These are phyloP conservation scores for Scotopteryx bipunctaria DNA, from an alignment of 2,888 invertebrate species.

Conservation along the genomic window DNA sequence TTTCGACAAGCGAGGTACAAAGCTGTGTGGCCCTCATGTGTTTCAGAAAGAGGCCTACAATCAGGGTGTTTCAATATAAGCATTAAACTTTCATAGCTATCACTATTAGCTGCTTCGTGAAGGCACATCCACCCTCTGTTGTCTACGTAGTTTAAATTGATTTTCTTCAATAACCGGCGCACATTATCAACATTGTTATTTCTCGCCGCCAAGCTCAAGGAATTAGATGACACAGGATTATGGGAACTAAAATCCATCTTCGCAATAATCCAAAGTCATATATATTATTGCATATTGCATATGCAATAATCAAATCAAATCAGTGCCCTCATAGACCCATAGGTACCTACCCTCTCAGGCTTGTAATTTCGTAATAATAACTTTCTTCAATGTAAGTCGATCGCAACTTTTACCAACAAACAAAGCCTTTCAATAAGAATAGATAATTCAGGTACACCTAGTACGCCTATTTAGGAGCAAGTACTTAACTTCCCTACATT, in stretches of 20 bases:
- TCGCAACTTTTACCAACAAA: too few relatives aligned
- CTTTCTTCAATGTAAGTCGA: too few relatives aligned
- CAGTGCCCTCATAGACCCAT: too few relatives aligned
- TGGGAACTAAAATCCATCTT: conserved; percentile 79
- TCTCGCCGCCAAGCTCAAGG: conserved; percentile 73
- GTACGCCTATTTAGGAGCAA: too few relatives aligned
- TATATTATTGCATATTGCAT: too few relatives aligned
- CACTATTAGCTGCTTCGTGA: conserved; percentile 76
- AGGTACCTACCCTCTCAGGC: too few relatives aligned
- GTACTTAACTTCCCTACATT: too few relatives aligned
- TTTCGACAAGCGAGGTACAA: conserved; percentile 72
- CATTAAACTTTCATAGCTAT: conserved; percentile 64
- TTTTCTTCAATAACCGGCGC: conserved; percentile 62
- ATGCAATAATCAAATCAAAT: too few relatives aligned
- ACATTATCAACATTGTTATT: conserved; percentile 63
- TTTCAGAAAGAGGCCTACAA: conserved; percentile 64
- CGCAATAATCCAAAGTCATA: too few relatives aligned
- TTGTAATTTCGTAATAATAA: too few relatives aligned
- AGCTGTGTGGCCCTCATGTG: conserved; percentile 78
- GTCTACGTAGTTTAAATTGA: conserved; percentile 75
- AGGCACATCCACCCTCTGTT: conserved; percentile 81
- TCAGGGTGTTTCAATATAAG: conserved; percentile 62
- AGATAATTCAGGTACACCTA: too few relatives aligned
- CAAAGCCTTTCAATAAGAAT: too few relatives aligned
- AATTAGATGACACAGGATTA: conserved; percentile 75